Base-by-base conservation (phyloP, 2,888 invertebrate genomes). In the Mythimna albipuncta region DNA sequence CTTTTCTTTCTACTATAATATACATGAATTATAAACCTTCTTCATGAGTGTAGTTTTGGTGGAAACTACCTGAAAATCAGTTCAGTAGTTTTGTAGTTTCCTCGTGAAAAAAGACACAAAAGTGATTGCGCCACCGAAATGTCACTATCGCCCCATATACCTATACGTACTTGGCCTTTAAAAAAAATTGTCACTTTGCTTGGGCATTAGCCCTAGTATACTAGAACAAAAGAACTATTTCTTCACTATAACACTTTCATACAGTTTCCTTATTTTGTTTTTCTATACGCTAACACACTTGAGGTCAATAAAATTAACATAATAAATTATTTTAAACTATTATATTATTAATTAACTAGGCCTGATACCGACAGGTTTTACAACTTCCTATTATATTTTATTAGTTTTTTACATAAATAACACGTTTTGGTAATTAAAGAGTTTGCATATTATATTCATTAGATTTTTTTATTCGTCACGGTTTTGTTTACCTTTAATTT, bases 341-440 rank as follows among this genome's bases (percentile, higher is more conserved):
- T 54, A 61, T 72, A 66, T 71, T 54, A 61, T 64, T 79, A 75
- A 81, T 71, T 66, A 59, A 10, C 44, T 77, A 64, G 67, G 57
- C 67, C 41, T 62, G 16, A 57, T 50, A 58, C 57, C 57, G 26
- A 35, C 21, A 62, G 6, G 41, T 41, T 75, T 82, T 67, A 77
- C 61, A 35, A 72, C 71, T 85, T 85, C 84, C 81, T 74, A 58
- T 38, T 58, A 59, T 21, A 63, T 75, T 66, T 78, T 55, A 65
- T 61, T 54, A 2, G 32, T 62, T 62, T 63, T 64, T 68, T 35
- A 65, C 16, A 57, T 21, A 67, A 50, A 78, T 35, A 65, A 72
- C 57, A 58, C 26, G 62, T 75, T 75, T 58, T 61, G 6, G 16
- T 50, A 64, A 58, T 69, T 57, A 26, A 57, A 62, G 6, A 5